Percentiles rank a stretch among this genome's conserved stretches.
Evolutionary conservation across 64 coral and sea anemone genomes (phyloP).

Genomic region (Acropora yongei): DNA sequence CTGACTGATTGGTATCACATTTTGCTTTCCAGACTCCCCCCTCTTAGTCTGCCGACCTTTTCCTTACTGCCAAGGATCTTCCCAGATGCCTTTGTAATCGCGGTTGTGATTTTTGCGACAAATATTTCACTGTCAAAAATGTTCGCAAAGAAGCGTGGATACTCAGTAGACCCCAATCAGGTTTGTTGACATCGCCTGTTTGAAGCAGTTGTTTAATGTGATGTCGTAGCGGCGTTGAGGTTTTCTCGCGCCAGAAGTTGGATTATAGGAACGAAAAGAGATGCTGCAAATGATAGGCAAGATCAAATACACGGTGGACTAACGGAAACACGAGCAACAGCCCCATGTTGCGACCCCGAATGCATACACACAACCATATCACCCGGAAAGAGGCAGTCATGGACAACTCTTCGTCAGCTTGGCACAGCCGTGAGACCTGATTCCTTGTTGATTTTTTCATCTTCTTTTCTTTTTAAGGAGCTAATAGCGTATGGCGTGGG

Average conservation of each 20-base stretch:
- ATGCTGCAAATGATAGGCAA: no score
- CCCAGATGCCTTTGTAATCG: slow-evolving; percentile 80
- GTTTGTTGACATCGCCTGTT: slow-evolving; percentile 18
- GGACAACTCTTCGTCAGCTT: no score
- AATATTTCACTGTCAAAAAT: slow-evolving; percentile 89
- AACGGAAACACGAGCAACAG: no score
- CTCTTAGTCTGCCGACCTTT: slow-evolving; percentile 71
- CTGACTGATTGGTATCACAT: not conserved
- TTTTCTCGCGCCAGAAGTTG: no score
- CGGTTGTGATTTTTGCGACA: slow-evolving; percentile 92
- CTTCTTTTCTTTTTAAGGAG: slow-evolving; percentile 46
- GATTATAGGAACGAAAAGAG: no score
- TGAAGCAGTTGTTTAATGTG: no score
- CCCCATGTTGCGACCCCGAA: no score
- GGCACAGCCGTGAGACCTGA: no score
- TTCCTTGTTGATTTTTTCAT: not conserved
- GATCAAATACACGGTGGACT: no score
- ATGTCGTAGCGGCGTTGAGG: no score
- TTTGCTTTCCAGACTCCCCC: slow-evolving; percentile 64
- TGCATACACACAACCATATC: no score
- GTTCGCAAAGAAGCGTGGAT: slow-evolving; percentile 86
- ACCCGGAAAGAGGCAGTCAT: no score
- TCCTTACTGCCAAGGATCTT: slow-evolving; percentile 58
- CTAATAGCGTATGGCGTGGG: slow-evolving; percentile 89
- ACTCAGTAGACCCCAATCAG: slow-evolving; percentile 90